phyloP scores from a whole-genome alignment of 2,888 invertebrate genomes.

The Latrodectus elegans region DNA sequence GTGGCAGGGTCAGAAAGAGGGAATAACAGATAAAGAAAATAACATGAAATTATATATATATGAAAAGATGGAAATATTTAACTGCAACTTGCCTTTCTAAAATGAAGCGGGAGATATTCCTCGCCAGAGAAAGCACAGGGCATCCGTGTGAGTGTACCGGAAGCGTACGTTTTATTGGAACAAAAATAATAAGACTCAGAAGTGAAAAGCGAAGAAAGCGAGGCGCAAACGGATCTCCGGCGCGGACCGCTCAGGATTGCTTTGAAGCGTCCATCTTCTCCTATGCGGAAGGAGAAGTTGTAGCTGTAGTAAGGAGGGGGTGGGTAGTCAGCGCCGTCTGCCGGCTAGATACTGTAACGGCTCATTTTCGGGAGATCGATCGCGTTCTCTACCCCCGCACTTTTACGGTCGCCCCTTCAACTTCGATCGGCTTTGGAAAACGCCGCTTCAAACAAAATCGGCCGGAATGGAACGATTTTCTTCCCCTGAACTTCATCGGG shows the following conservation, averaged over 20 bases:
- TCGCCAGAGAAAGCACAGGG: neutral
- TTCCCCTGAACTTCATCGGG: constrained; percentile 9
- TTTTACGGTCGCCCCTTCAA: neutral
- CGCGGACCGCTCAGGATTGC: constrained; percentile 25
- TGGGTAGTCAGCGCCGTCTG: constrained; percentile 47
- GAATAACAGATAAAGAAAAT: no score
- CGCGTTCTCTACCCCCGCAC: neutral
- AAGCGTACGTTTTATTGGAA: neutral
- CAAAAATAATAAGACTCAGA: neutral
- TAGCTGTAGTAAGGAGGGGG: constrained; percentile 51
- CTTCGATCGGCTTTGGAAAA: constrained; percentile 60
- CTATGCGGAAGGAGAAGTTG: constrained; percentile 65
- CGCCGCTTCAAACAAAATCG: constrained; percentile 28
- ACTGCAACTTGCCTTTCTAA: neutral
- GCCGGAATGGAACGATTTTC: constrained; percentile 36
- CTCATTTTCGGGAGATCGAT: constrained; percentile 55
- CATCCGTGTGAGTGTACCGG: neutral
- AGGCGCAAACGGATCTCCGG: constrained; percentile 25
- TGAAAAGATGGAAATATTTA: neutral
- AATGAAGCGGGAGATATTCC: neutral
- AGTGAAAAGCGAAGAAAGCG: constrained; percentile 3
- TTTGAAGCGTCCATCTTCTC: constrained; percentile 45
- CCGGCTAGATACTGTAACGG: constrained; percentile 63
- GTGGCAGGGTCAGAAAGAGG: no score
- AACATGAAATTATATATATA: no score